Evolutionary conservation across 2,888 invertebrate species (phyloP), one percentile per base, ranked within the genome.

Genomic region (Cancer borealis): DNA sequence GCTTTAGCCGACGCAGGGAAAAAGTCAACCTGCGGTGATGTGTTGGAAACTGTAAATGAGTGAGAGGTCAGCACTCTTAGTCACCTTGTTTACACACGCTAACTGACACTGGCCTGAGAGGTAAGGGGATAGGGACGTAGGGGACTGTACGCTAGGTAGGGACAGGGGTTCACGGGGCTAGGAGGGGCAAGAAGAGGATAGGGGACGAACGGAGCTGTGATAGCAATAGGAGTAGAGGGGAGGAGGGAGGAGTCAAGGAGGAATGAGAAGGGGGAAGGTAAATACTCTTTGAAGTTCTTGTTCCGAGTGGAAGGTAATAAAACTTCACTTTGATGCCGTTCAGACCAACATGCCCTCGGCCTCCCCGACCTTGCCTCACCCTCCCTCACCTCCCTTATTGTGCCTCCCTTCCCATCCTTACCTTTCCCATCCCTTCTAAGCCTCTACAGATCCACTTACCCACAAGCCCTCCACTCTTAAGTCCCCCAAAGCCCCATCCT

Each of bases 1-100:
- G 66, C 66, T 66, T 66, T 66, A 4, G n/a, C 66, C 21, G 66
- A 66, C 17, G 2, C 54, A n/a, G 66, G 6, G 66, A 21, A n/a
- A 66, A n/a, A n/a, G 66, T 66, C n/a, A 66, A 66, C 2, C 21
- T 66, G 66, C 66, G 66, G n/a, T 66, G 66, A 66, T 66, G 66
- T 66, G 66, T n/a, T 66, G 66, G 66, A 66, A 66, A n/a, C n/a
- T 66, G 66, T 66, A 66, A 66, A 66, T 66, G 66, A 66, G 66
- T 66, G 66, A 66, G 66, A 66, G 66, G n/a, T n/a, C n/a, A 66
- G 66, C 66, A 66, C 66, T 66, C 66, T 66, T 66, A 21, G n/a
- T n/a, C 3, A n/a, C 6, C 66, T 14, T 66, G 66, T 66, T 66
- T 66, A n/a, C 66, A n/a, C 21, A 17, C 66, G 66, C n/a, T 66